These are phyloP conservation scores for Elmis aenea DNA, from an alignment of 2,888 invertebrate genomes.

Conservation along the genomic window DNA sequence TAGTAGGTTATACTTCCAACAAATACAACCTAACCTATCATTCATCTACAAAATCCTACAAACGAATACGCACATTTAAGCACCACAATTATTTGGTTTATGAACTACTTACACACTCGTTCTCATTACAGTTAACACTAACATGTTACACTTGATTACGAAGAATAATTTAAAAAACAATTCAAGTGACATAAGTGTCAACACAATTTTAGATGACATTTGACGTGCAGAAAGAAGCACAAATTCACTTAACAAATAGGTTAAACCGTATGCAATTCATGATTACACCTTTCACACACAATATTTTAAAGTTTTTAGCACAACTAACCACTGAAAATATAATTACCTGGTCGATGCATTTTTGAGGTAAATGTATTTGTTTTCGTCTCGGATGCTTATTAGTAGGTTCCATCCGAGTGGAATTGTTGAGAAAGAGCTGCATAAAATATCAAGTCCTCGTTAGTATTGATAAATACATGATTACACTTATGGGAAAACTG, in stretches of 20 bases:
- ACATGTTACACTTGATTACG: neutral
- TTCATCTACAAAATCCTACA: slow-evolving; percentile 5
- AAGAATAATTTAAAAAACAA: slow-evolving; percentile 14
- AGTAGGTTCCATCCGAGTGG: slow-evolving; percentile 37
- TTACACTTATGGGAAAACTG: slow-evolving; percentile 24
- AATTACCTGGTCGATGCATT: slow-evolving; percentile 41
- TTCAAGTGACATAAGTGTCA: slow-evolving; percentile 45
- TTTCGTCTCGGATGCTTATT: slow-evolving; percentile 39
- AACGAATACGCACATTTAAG: too few species aligned
- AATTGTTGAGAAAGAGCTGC: slow-evolving; percentile 21
- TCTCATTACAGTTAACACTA: slow-evolving; percentile 4
- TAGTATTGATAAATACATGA: slow-evolving; percentile 19
- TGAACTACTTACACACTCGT: too few species aligned
- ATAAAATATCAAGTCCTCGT: slow-evolving; percentile 19
- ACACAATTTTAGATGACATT: slow-evolving; percentile 42
- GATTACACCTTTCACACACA: neutral
- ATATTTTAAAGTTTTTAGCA: slow-evolving; percentile 7
- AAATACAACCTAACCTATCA: slow-evolving; percentile 32
- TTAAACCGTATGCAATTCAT: slow-evolving; percentile 3
- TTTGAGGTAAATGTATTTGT: slow-evolving; percentile 42
- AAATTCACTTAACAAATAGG: slow-evolving; percentile 25
- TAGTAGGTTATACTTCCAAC: slow-evolving; percentile 27
- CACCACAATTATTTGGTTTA: too few species aligned
- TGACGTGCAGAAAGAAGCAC: slow-evolving; percentile 37
- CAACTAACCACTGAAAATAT: slow-evolving; percentile 22